phyloP scores from a whole-genome alignment of 2,888 invertebrate genomes.

The Phyllotreta striolata region DNA sequence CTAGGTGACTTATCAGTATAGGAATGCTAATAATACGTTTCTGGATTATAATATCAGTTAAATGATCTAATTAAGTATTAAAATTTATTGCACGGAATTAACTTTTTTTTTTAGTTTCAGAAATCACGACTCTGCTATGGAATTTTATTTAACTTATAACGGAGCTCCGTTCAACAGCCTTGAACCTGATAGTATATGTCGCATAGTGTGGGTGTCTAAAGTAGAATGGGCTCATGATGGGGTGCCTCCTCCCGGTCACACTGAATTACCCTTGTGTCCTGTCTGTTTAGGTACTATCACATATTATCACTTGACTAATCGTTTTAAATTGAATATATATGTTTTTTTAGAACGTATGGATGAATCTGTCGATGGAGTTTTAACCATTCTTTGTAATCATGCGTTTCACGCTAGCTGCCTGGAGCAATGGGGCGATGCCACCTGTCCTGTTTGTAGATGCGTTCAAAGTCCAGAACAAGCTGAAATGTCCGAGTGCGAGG shows the following conservation, averaged over 20 bases:
- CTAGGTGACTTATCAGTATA: too few relatives aligned
- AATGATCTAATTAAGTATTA: too few relatives aligned
- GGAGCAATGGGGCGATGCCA: conserved; percentile 95
- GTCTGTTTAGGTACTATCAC: conserved; percentile 77
- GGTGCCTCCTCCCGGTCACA: conserved; percentile 74
- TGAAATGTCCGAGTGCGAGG: conserved; percentile 68
- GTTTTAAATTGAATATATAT: not conserved
- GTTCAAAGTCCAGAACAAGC: conserved; percentile 68
- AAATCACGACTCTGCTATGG: conserved; percentile 80
- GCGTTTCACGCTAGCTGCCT: conserved; percentile 96
- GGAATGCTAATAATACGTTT: too few relatives aligned
- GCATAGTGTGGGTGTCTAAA: conserved; percentile 93
- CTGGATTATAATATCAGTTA: too few relatives aligned
- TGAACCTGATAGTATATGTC: conserved; percentile 90
- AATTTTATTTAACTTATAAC: conserved; percentile 93
- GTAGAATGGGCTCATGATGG: conserved; percentile 88
- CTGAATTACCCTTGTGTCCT: conserved; percentile 96
- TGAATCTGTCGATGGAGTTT: conserved; percentile 96
- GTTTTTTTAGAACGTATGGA: conserved; percentile 86
- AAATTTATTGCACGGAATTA: not conserved
- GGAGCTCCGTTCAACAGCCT: conserved; percentile 92
- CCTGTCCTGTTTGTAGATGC: conserved; percentile 95
- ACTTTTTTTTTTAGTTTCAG: conserved; percentile 65
- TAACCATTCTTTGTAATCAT: conserved; percentile 98
- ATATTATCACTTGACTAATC: conserved; percentile 9